Evolutionary conservation across 1,140 invertebrate species (phyloP), one percentile per base, ranked within the genome.

Genomic region (Oryzaephilus surinamensis): DNA sequence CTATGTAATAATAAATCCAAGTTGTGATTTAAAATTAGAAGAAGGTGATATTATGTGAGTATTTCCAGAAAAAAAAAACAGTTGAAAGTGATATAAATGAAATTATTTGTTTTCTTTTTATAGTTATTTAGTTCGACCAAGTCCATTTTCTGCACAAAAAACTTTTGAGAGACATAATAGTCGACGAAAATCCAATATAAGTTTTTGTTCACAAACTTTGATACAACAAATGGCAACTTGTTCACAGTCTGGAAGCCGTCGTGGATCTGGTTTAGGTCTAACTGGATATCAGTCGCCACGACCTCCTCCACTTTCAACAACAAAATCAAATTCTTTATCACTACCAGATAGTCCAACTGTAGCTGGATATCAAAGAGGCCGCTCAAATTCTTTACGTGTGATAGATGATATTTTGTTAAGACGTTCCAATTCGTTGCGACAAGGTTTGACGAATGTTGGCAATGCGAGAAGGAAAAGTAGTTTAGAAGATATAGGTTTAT

Each of bases 1-100:
- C 2, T 99, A 97, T 66, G 94, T 97, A 36, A 96, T 99, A 51
- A 97, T 97, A 55, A 99, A 99, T 61, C 95, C 95, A 0, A 92
- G 87, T 60, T 96, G 92, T 70, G 95, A 99, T 67, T 71, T 97
- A 0, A 92, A 92, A 60, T 71, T 98, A 32, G 88, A 97, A 66
- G 84, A 93, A 58, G 94, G 91, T 24, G 95, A 98, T 67, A 85
- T 97, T 29, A 87, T 98, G 78, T 94, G 69, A 79, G 80, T 67
- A 37, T 18, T 14, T 10, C 6, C 17, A 16, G n/a, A n/a, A n/a
- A n/a, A n/a, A 32, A 15, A 32, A 32, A 14, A 21, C 10, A 21
- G 6, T 21, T 6, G 10, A 6, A 21, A 21, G 20, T 10, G 15
- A 14, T 32, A 10, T 14, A 14, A 6, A 15, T 19, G 6, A 7